Evolutionary conservation across 2,797 vertebrate genomes (phyloP).

Genomic region (Poecile montanus): DNA sequence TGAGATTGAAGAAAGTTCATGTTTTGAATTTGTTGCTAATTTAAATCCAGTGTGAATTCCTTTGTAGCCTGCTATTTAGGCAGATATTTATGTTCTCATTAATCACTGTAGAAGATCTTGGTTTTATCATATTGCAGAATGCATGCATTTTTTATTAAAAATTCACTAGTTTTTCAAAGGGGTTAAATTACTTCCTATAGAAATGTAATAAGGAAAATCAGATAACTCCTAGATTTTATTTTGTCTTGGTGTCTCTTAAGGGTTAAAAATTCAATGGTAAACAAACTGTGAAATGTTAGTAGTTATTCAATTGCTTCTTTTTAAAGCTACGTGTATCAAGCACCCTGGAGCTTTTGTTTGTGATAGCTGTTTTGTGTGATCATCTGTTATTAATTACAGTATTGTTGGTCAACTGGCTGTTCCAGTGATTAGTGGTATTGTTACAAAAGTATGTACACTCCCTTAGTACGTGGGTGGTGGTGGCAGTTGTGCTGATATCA

Average conservation of each 20-base stretch:
- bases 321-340: not conserved
- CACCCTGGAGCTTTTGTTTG: slow-evolving; percentile 29
- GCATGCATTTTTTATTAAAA: not conserved
- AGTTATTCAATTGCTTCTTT: not conserved
- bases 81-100: not conserved
- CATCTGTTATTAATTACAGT: slow-evolving; percentile 61
- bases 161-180: not conserved
- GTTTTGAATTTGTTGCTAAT: slow-evolving; percentile 17
- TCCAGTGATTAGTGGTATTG: slow-evolving; percentile 43
- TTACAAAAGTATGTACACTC: slow-evolving; percentile 53
- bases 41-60: not conserved
- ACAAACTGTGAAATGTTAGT: not conserved
- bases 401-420: slow-evolving; percentile 34
- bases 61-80: slow-evolving; percentile 5
- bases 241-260: not conserved
- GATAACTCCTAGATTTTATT: not conserved
- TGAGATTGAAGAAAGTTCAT: not conserved
- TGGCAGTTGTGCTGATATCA: not conserved
- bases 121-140: not conserved
- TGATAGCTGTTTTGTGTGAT: not conserved
- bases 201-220: not conserved
- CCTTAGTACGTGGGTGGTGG: slow-evolving; percentile 38
- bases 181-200: not conserved
- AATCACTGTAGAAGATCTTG: not conserved
- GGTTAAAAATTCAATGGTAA: not conserved